Evolutionary conservation across 2,113 vertebrate species (phyloP).

Genomic region (Puma concolor): DNA sequence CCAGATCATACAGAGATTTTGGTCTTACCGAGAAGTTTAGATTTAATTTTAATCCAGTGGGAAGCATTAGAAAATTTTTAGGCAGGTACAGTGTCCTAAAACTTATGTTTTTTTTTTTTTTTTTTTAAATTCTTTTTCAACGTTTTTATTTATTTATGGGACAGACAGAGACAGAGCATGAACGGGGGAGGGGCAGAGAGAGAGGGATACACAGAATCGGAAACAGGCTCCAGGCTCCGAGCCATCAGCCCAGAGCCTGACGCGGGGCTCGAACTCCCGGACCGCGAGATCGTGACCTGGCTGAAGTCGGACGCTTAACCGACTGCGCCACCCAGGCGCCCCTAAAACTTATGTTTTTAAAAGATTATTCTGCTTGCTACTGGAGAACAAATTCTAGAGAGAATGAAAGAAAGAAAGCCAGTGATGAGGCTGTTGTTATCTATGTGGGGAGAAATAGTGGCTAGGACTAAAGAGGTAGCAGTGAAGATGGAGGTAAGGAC

Average conservation of each 20-base stretch:
- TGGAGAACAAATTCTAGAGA: neutral
- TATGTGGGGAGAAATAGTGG: neutral
- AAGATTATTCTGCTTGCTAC: neutral
- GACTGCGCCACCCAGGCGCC: too few relatives aligned
- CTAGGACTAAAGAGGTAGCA: neutral
- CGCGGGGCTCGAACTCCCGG: too few relatives aligned
- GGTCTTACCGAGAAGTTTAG: neutral
- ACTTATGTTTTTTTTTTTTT: neutral
- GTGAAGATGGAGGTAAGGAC: neutral
- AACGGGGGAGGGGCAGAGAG: too few relatives aligned
- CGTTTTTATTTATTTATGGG: too few relatives aligned
- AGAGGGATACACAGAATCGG: too few relatives aligned
- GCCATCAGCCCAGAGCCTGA: too few relatives aligned
- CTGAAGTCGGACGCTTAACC: too few relatives aligned
- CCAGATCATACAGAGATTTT: neutral
- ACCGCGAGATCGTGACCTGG: too few relatives aligned
- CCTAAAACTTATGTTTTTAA: neutral
- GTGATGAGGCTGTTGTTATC: neutral
- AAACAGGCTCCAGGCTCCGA: too few relatives aligned
- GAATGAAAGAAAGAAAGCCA: neutral
- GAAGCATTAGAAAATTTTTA: neutral
- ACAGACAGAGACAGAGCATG: too few relatives aligned
- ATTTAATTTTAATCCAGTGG: neutral
- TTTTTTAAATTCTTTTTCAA: too few relatives aligned
- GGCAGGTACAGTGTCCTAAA: neutral